Conservation (phyloP, 2,888 invertebrate genomes). For the Campoplex capitator region DNA sequence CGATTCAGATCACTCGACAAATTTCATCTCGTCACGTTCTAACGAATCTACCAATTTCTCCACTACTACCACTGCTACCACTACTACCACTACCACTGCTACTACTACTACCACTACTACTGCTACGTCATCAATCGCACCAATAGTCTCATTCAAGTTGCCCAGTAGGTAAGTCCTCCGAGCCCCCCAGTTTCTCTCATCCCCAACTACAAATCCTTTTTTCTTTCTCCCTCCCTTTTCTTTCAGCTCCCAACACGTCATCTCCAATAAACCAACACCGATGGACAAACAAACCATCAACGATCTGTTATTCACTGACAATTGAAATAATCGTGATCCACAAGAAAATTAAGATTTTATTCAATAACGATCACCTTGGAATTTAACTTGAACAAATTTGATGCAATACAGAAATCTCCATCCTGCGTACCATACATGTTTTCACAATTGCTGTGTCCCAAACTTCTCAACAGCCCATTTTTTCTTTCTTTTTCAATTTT, state of each 20-base stretch:
- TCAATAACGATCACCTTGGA: not conserved
- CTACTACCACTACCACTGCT: conserved; percentile 20
- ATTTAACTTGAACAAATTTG: not conserved
- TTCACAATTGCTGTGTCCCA: not conserved
- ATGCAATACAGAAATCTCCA: not conserved
- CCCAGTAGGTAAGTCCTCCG: conserved; percentile 69
- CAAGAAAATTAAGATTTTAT: not conserved
- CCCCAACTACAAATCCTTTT: not conserved
- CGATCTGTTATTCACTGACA: not conserved
- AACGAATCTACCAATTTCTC: conserved; percentile 58
- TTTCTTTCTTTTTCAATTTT: not conserved
- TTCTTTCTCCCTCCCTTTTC: not conserved
- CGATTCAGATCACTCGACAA: conserved; percentile 54
- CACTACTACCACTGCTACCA: conserved; percentile 30
- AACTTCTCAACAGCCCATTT: not conserved
- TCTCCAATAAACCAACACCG: not conserved
- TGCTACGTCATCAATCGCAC: conserved; percentile 68
- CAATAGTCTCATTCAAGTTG: conserved; percentile 72
- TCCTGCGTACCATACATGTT: not conserved
- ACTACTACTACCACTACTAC: conserved; percentile 35
- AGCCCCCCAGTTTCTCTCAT: conserved; percentile 34
- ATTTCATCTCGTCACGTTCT: conserved; percentile 62
- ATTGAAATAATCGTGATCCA: not conserved
- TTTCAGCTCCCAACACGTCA: not conserved
- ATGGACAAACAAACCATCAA: not conserved